phyloP scores from a whole-genome alignment of 2,888 invertebrate genomes.

The Cyrtodaria siliqua region DNA sequence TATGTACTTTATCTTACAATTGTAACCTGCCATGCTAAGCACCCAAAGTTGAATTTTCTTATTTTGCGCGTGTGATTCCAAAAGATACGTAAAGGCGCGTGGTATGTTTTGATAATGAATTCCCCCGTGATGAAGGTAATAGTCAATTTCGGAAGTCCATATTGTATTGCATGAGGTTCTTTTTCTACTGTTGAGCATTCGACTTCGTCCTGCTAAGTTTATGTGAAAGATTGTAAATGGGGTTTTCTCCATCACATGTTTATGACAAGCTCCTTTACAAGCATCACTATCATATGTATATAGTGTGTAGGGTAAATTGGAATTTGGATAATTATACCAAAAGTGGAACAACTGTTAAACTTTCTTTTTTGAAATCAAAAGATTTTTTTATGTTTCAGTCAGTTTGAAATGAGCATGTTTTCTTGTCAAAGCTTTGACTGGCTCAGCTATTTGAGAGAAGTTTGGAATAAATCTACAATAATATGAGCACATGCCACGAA shows the following conservation, averaged over 20 bases:
- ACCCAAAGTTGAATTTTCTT: conserved; percentile 39
- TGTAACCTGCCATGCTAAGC: conserved; percentile 23
- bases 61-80: conserved; percentile 8
- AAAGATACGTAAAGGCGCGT: too few species aligned
- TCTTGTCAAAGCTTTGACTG: conserved; percentile 24
- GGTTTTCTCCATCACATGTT: conserved; percentile 15
- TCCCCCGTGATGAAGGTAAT: conserved; percentile 24
- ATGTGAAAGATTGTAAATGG: conserved; percentile 36
- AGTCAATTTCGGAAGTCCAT: conserved; percentile 22
- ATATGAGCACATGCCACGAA: conserved; percentile 56
- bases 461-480: conserved; percentile 56
- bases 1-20: conserved; percentile 46
- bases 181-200: conserved; percentile 25
- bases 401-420: conserved; percentile 40
- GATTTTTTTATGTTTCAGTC: conserved; percentile 17
- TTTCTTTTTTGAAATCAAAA: too few species aligned
- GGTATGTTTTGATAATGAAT: conserved; percentile 32
- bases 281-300: conserved; percentile 45
- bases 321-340: conserved; percentile 46
- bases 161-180: conserved; percentile 39
- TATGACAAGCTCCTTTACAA: conserved; percentile 29
- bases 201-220: conserved; percentile 15
- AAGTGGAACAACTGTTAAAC: conserved; percentile 38
- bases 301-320: conserved; percentile 25
- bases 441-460: conserved; percentile 38